Percentiles rank a stretch among this genome's conserved stretches.
Conservation (phyloP, 2,113 vertebrate species). For the Azemiops feae region DNA sequence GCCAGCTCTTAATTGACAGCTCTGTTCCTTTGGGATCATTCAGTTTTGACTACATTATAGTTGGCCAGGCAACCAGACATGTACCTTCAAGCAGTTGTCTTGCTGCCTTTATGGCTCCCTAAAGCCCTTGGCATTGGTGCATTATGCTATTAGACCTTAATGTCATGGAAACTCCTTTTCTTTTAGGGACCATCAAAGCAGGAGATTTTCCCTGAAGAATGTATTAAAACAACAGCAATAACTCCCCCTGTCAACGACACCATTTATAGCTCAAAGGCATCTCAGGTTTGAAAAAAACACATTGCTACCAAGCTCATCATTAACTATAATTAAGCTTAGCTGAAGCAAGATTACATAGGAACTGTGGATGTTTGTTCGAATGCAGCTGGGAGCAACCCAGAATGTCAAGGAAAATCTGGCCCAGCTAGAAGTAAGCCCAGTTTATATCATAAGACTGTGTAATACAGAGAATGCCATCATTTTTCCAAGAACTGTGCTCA, state of each 20-base stretch:
- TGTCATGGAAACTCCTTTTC: not conserved
- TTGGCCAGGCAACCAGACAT: not conserved
- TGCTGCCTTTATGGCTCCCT: not conserved
- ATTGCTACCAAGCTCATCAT: conserved; percentile 23
- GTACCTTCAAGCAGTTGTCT: not conserved
- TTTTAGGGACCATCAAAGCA: not conserved
- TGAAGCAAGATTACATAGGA: conserved; percentile 20
- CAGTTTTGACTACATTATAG: not conserved
- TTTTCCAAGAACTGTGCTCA: not conserved
- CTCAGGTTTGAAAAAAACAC: conserved; percentile 29
- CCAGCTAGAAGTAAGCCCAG: not conserved
- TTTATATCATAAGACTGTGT: conserved; percentile 27
- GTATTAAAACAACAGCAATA: not conserved
- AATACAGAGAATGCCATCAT: conserved; percentile 13
- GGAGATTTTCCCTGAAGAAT: not conserved
- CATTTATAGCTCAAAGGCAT: conserved; percentile 24
- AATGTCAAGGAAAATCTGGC: conserved; percentile 24
- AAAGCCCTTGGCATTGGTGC: not conserved
- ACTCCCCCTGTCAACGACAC: not conserved
- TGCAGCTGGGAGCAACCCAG: conserved; percentile 25
- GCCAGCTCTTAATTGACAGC: not conserved
- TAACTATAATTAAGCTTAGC: conserved; percentile 5
- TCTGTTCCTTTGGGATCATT: not conserved
- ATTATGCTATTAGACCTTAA: not conserved
- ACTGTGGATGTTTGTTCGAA: conserved; percentile 5